Conservation (phyloP, 2,113 vertebrate genomes). For the Menidia beryllina region DNA sequence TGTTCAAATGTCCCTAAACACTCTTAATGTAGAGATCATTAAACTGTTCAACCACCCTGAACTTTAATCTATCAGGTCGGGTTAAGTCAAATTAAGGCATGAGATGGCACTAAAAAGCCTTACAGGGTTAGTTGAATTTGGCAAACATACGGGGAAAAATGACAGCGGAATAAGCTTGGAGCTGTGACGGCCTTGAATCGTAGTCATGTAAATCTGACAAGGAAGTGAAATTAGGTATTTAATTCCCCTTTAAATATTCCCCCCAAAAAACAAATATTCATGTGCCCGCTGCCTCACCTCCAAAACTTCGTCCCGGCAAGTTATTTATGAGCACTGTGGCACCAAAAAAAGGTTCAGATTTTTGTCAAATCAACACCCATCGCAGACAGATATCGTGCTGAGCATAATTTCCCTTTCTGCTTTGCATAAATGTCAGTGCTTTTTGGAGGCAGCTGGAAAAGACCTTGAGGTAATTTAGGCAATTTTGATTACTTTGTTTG, state of each 20-base stretch:
- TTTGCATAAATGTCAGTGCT: conserved; percentile 52
- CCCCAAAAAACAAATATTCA: neutral
- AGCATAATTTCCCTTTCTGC: conserved; percentile 46
- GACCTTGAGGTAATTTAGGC: conserved; percentile 55
- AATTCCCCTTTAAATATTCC: neutral
- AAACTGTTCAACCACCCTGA: conserved; percentile 55
- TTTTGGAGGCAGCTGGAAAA: conserved; percentile 29
- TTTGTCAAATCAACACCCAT: conserved; percentile 46
- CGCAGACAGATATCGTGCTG: conserved; percentile 35
- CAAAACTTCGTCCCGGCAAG: conserved; percentile 16
- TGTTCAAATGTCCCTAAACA: conserved; percentile 27
- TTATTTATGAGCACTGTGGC: conserved; percentile 40
- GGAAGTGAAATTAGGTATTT: neutral
- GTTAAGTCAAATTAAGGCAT: conserved; percentile 59
- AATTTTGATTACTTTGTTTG: conserved; percentile 57
- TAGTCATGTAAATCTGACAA: neutral
- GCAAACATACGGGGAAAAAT: neutral
- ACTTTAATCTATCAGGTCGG: conserved; percentile 51
- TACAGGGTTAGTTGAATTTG: conserved; percentile 35
- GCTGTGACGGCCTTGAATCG: neutral
- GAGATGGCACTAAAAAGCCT: conserved; percentile 57
- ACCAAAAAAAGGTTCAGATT: conserved; percentile 42
- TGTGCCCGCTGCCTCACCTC: neutral
- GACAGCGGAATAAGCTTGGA: neutral
- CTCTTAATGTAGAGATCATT: conserved; percentile 60